Evolutionary conservation across 1,140 invertebrate species (phyloP), one percentile per base, ranked within the genome.

Genomic region (Rhagoletis zephyria): DNA sequence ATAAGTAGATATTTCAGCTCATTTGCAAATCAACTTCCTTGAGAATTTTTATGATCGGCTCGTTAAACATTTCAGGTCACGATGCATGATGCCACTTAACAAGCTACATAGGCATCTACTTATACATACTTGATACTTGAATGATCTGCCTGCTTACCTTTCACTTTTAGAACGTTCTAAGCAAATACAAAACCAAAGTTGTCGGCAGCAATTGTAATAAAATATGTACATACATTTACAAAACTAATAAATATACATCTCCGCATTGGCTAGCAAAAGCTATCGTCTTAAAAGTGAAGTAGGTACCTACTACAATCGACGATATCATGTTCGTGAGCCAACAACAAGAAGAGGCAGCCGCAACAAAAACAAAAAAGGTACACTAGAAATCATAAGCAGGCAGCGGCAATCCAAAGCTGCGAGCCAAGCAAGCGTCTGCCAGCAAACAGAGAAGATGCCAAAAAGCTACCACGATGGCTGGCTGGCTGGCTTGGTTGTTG

Each of bases 161-260:
- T 81, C 74, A 81, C 74, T 81, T 81, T 81, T 81, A 81, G 74
- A 81, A 81, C 19, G 56, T 81, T 81, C 74, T 81, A 56, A 12
- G 42, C 16, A 56, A 81, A 56, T 16, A 56, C 16, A 6, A 81
- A 81, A 30, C n/a, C n/a, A 81, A 81, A 81, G 64, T 56, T n/a
- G 74, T 56, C 7, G 74, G n/a, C 74, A 56, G 45, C 45, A 81
- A 81, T 81, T 56, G 74, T 19, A 81, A 81, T 56, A 81, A 81
- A 81, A 81, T 81, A 81, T 30, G 30, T 30, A 30, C n/a, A n/a
- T n/a, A n/a, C 19, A 16, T 56, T 4, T 51, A 51, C 4, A 77
- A 63, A 9, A 4, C 7, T 77, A 51, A 56, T 9, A 81, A 6
- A 51, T 42, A 56, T 9, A 30, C 74, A 81, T 19, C 7, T 56